phyloP scores from a whole-genome alignment of 2,113 vertebrate genomes.

The Stegostoma tigrinum region DNA sequence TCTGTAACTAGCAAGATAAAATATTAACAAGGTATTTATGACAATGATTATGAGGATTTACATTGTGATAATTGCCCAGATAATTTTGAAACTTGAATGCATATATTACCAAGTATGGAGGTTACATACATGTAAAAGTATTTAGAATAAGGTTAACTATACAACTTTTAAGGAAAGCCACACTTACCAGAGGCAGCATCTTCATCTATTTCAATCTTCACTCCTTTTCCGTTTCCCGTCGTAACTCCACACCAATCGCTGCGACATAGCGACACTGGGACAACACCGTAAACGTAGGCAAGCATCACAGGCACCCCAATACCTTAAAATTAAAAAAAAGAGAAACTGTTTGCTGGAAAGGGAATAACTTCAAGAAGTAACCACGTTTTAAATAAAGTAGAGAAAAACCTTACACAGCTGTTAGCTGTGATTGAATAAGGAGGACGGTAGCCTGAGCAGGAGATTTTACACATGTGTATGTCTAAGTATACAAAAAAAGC shows the following conservation, averaged over 20 bases:
- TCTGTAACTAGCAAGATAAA: background rate
- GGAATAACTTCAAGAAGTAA: background rate
- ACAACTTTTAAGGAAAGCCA: constrained; percentile 39
- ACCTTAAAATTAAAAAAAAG: constrained; percentile 50
- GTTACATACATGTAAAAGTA: background rate
- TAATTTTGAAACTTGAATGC: background rate
- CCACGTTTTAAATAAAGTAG: background rate
- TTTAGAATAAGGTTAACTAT: background rate
- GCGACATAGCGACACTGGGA: constrained; percentile 72
- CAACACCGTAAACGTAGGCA: constrained; percentile 71
- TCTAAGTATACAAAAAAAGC: background rate
- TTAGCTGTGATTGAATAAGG: background rate
- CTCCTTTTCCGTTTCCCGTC: constrained; percentile 53
- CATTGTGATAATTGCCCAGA: background rate
- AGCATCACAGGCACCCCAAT: constrained; percentile 72
- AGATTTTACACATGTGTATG: background rate
- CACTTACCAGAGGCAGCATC: constrained; percentile 8
- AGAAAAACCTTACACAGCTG: background rate
- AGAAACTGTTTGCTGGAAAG: background rate
- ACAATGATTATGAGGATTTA: background rate
- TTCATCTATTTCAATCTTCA: constrained; percentile 60
- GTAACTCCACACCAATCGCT: constrained; percentile 65
- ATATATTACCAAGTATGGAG: background rate
- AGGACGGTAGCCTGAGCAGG: background rate
- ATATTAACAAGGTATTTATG: background rate